Base-by-base conservation (phyloP, 1,140 invertebrate genomes). In the Subanguina moxae region DNA sequence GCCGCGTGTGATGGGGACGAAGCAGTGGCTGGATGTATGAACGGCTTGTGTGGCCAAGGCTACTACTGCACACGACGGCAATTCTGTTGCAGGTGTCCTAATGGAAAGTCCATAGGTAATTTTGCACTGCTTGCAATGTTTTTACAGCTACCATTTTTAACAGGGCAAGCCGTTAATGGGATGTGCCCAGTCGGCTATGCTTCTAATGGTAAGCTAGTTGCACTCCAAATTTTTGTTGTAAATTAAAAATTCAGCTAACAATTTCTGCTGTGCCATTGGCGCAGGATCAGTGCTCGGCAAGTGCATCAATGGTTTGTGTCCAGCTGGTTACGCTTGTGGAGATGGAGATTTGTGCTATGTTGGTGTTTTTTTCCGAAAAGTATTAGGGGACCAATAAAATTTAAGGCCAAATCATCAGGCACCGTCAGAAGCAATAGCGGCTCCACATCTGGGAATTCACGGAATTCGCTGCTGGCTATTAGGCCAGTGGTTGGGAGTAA, bases 1-100 rank as follows among this genome's bases (percentile, higher is more conserved):
- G 73, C 52, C 9, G 67, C 74, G 1, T 75, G 74, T 46, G 75
- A 77, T 62, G 74, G 74, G 0, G 75, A 74, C 8, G 70, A 74
- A 28, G 75, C 74, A 1, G 74, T 75, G 23, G 74, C 74, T 30
- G 73, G 32, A 15, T 75, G 74, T 46, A 57, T 75, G 28, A 75
- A 75, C 45, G 65, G 56, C 7, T 74, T 75, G 56, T 75, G 74
- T 48, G 74, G 74, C 1, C 74, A 75, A 57, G 74, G 74, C 11
- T 77, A 64, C 42, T 70, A 72, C 62, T 75, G 72, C 45, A 48
- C 64, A 15, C 23, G 38, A 19, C 45, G 21, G 21, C 70, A 76
- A 32, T 75, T 68, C 52, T 75, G 74, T 57, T 75, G 74, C 52
- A 56, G 74, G 28, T 75, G 74, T 52, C 64, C 64, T 21, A 48